Conservation (phyloP, 2,113 vertebrate species). For the Accipiter cooperii region DNA sequence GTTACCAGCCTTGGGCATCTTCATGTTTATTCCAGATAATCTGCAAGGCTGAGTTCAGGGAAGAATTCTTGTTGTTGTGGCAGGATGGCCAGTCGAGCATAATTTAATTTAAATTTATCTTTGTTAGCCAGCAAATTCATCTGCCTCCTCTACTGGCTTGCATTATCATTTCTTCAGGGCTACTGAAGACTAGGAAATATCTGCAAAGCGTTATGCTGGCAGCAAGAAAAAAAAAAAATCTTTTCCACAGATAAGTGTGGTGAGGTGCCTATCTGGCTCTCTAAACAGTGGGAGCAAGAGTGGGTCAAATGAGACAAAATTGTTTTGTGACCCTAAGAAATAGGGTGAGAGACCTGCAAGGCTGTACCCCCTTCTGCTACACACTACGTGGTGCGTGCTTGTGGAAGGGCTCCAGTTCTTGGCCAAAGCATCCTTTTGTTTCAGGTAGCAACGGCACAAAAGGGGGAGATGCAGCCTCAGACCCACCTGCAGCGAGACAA, state of each 20-base stretch:
- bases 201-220: background rate
- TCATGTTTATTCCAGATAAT: background rate
- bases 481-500: background rate
- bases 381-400: fast-evolving
- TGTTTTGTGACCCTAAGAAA: background rate
- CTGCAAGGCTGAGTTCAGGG: background rate
- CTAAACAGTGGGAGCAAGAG: background rate
- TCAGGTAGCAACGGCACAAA: fast-evolving
- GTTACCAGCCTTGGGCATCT: background rate
- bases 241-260: background rate
- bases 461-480: background rate
- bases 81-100: background rate
- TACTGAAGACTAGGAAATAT: background rate
- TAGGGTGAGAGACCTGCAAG: background rate
- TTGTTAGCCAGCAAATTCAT: background rate
- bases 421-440: background rate
- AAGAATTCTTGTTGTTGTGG: background rate
- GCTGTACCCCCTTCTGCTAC: background rate
- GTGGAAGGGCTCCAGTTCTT: fast-evolving
- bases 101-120: constrained; percentile 5
- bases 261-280: background rate
- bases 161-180: background rate
- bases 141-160: background rate
- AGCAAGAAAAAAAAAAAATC: background rate
- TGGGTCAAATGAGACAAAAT: background rate